phyloP scores from a whole-genome alignment of 37 sponge, comb jelly and placozoan species.

The Corticium candelabrum region DNA sequence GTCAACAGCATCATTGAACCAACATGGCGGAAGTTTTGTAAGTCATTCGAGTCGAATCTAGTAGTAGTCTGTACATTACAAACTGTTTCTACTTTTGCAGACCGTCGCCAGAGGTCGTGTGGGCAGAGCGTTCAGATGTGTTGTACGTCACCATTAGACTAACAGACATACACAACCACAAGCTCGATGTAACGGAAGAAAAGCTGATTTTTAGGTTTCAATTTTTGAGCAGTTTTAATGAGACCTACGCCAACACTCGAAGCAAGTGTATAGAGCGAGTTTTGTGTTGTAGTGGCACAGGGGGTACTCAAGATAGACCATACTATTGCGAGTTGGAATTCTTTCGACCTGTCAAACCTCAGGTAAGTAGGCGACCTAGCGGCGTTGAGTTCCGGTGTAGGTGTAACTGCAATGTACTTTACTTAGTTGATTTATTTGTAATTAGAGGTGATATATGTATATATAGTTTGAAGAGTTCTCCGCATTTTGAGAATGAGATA shows the following conservation, averaged over 20 bases:
- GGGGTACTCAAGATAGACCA: background rate
- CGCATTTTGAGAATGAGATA: too few relatives aligned
- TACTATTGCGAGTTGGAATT: background rate
- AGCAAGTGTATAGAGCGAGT: background rate
- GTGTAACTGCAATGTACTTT: too few relatives aligned
- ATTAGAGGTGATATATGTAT: too few relatives aligned
- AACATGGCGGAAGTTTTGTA: too few relatives aligned
- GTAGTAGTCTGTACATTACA: too few relatives aligned
- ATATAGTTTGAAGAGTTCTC: too few relatives aligned
- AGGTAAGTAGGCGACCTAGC: background rate
- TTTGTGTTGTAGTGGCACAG: background rate
- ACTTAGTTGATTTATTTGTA: too few relatives aligned
- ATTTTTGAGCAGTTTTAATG: background rate
- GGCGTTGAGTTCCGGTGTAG: too few relatives aligned
- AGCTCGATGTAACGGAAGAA: conserved; percentile 2
- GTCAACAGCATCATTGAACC: too few relatives aligned
- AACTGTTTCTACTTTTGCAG: background rate
- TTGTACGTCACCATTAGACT: background rate
- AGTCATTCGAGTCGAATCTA: too few relatives aligned
- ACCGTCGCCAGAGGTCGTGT: background rate
- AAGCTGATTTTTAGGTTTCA: background rate
- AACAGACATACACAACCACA: conserved; percentile 3
- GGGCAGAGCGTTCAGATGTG: background rate
- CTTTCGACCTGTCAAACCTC: background rate
- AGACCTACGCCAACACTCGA: too few relatives aligned